Evolutionary conservation across 35 echinoderm and acorn worm genomes (phyloP).

Genomic region (Ptychodera flava): DNA sequence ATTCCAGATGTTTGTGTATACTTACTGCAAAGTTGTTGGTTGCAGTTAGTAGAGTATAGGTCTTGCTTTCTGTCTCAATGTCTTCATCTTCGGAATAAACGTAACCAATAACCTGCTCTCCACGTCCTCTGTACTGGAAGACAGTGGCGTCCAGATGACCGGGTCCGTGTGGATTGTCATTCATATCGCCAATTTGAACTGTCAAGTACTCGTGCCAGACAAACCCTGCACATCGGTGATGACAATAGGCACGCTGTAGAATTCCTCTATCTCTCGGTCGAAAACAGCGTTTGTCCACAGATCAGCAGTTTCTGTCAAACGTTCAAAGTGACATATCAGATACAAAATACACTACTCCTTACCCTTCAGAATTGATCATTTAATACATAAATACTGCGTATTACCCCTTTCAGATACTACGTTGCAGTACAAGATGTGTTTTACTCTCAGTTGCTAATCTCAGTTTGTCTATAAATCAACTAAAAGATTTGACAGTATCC

Average conservation of each 20-base stretch:
- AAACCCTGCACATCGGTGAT: conserved; percentile 38
- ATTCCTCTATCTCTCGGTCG: conserved; percentile 32
- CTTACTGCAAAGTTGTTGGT: background rate
- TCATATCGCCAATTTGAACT: conserved; percentile 53
- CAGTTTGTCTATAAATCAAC: too few relatives aligned
- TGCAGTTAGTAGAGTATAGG: background rate
- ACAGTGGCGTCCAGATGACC: conserved; percentile 60
- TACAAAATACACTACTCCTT: too few relatives aligned
- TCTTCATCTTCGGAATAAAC: background rate
- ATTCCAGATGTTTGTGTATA: too few relatives aligned
- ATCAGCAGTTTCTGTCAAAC: too few relatives aligned
- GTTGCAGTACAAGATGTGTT: too few relatives aligned
- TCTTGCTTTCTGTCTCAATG: background rate
- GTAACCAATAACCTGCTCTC: background rate
- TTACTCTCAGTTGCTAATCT: too few relatives aligned
- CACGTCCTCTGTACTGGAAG: conserved; percentile 4
- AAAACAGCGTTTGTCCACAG: background rate
- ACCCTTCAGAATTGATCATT: too few relatives aligned
- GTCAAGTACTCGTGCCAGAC: conserved; percentile 36
- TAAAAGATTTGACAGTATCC: too few relatives aligned
- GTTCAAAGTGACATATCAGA: too few relatives aligned
- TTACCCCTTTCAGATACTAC: too few relatives aligned
- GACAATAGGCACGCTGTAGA: conserved; percentile 47
- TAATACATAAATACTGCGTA: too few relatives aligned
- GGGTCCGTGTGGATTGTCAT: conserved; percentile 75